Percentiles rank a stretch among this genome's conserved stretches.
These are phyloP conservation scores for Mormoops blainvillei DNA, from an alignment of 2,113 vertebrate genomes.

Conservation along the genomic window DNA sequence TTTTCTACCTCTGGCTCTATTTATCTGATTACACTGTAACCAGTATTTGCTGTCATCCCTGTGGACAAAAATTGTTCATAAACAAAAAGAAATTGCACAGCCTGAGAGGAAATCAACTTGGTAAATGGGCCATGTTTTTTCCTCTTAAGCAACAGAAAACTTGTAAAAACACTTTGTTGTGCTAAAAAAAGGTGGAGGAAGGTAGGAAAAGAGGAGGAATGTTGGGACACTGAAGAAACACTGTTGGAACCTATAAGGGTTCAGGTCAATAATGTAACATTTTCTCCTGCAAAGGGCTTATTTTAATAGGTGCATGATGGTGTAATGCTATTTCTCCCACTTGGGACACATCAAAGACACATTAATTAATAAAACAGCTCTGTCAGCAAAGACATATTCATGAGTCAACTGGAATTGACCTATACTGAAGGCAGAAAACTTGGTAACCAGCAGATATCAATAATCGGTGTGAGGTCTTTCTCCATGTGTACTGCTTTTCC, in stretches of 20 bases:
- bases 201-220: not conserved
- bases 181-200: not conserved
- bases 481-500: not conserved
- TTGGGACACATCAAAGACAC: not conserved
- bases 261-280: not conserved
- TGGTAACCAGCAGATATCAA: not conserved
- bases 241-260: not conserved
- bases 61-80: slow-evolving; percentile 43
- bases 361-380: not conserved
- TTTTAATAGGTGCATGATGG: not conserved
- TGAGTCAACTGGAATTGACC: not conserved
- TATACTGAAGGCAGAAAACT: not conserved
- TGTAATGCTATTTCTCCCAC: not conserved
- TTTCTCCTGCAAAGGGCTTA: not conserved
- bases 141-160: not conserved
- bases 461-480: not conserved
- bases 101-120: slow-evolving; percentile 35
- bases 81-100: slow-evolving; percentile 44
- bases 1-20: not conserved
- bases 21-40: slow-evolving; percentile 25
- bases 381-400: not conserved
- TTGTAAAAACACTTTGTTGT: not conserved
- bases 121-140: slow-evolving; percentile 19
- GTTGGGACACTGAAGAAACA: not conserved
- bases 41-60: slow-evolving; percentile 36